phyloP scores from a whole-genome alignment of 2,113 vertebrate genomes.

The Sturnus vulgaris region DNA sequence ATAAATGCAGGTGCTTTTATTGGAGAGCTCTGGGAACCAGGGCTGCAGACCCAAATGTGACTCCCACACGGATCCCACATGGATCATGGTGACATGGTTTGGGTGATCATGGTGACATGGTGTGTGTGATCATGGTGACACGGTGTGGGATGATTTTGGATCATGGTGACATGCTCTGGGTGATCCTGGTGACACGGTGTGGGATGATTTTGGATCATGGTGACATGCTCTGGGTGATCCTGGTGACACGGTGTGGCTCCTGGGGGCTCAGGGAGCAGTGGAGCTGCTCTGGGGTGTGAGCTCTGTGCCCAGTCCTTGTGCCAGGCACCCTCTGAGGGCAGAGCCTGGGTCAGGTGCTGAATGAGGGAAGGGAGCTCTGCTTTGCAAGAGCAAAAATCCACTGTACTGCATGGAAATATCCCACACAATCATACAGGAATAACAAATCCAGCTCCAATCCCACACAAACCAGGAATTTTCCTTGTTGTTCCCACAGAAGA shows the following conservation, averaged over 20 bases:
- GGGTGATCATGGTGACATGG: not conserved
- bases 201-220: too few species aligned
- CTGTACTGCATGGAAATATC: not conserved
- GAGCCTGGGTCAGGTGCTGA: not conserved
- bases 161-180: too few species aligned
- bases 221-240: too few species aligned
- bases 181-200: too few species aligned
- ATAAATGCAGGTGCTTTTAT: too few species aligned
- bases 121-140: too few species aligned
- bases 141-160: too few species aligned
- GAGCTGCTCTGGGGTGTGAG: not conserved
- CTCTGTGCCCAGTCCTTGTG: not conserved
- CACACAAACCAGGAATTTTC: not conserved
- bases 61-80: too few species aligned
- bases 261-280: not conserved
- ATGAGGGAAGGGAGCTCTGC: not conserved
- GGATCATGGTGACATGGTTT: not conserved
- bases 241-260: too few species aligned
- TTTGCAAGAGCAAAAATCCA: not conserved
- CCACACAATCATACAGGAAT: not conserved
- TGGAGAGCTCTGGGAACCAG: too few species aligned
- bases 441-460: not conserved
- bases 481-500: accelerated
- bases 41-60: too few species aligned
- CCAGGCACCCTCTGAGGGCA: not conserved